Conservation (phyloP, 2,113 vertebrate species). For the Probosciger aterrimus region DNA sequence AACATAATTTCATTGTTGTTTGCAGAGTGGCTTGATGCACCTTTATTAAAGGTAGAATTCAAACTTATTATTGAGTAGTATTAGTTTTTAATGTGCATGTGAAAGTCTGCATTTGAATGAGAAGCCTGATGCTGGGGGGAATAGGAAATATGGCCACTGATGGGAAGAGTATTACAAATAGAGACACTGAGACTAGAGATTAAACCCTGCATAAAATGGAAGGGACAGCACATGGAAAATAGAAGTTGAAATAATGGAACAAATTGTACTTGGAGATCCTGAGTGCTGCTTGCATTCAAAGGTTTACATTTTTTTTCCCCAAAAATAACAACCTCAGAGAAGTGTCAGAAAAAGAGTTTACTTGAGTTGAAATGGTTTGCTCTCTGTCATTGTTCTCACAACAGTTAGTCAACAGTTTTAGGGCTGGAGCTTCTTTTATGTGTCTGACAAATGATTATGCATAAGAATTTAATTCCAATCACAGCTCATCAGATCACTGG, state of each 20-base stretch:
- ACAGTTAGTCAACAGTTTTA: neutral
- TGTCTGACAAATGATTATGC: neutral
- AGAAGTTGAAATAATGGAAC: neutral
- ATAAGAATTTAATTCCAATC: neutral
- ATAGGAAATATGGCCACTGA: neutral
- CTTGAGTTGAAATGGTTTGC: neutral
- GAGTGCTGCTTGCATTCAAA: neutral
- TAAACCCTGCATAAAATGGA: neutral
- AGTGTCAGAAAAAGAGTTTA: neutral
- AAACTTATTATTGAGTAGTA: neutral
- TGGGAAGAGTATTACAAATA: neutral
- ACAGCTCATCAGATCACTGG: neutral
- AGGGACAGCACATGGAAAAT: neutral
- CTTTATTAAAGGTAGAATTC: neutral
- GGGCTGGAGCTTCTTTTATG: neutral
- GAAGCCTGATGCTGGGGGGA: neutral
- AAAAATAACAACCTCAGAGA: neutral
- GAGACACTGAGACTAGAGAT: neutral
- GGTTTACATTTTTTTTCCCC: neutral
- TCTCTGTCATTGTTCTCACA: neutral
- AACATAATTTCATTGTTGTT: neutral
- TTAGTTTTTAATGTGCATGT: neutral
- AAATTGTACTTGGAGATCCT: neutral
- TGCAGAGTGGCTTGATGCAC: neutral
- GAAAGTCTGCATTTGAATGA: neutral